A percentile compares a stretch with the other conserved stretches of the same genome.
Conservation (phyloP, 2,113 vertebrate genomes). For the Triplophysa dalaica region DNA sequence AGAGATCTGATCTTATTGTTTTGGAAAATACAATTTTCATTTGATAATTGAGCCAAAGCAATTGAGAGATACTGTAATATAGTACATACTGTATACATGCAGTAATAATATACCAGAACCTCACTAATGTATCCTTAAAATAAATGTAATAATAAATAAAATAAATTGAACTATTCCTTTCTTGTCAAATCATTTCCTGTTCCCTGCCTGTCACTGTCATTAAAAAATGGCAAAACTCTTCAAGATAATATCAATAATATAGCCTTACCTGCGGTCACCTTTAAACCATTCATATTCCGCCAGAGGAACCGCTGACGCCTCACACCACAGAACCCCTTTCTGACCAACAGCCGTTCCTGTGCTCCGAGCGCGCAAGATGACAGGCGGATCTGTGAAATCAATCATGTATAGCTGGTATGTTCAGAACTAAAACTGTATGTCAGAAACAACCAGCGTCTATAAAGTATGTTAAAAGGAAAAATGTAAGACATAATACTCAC, state of each 20-base stretch:
- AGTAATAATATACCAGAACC: no score
- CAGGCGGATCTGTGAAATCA: slow-evolving; percentile 83
- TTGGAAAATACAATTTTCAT: no score
- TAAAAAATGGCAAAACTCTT: neutral
- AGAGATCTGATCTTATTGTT: no score
- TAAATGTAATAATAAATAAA: no score
- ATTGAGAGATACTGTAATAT: no score
- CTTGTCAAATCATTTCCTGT: neutral
- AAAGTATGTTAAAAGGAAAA: neutral
- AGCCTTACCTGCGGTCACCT: slow-evolving; percentile 88
- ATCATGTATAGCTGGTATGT: slow-evolving; percentile 42
- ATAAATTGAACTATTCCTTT: no score
- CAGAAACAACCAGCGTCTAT: neutral
- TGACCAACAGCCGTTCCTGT: slow-evolving; percentile 87
- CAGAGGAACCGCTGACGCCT: slow-evolving; percentile 88
- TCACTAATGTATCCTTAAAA: no score
- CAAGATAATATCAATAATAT: neutral
- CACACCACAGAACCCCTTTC: slow-evolving; percentile 90
- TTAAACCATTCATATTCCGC: slow-evolving; percentile 98
- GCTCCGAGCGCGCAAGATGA: slow-evolving; percentile 87
- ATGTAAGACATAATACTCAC: slow-evolving; percentile 74
- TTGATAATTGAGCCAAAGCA: no score
- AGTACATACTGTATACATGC: no score
- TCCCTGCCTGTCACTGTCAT: neutral
- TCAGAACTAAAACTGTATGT: slow-evolving; percentile 12